These are phyloP conservation scores for Erebia ligea DNA, from an alignment of 2,888 invertebrate species.

Conservation along the genomic window DNA sequence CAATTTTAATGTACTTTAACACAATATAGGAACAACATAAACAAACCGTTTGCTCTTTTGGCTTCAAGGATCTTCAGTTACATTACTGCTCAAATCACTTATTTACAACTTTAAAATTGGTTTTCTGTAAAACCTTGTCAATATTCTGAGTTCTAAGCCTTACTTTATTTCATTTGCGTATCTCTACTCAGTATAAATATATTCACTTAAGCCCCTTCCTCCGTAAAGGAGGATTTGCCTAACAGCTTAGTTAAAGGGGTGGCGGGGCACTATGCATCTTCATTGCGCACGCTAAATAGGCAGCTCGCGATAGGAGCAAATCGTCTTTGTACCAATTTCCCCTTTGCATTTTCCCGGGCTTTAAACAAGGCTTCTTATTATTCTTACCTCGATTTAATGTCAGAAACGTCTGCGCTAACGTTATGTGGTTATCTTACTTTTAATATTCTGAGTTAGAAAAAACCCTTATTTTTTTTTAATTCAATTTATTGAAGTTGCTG, in stretches of 20 bases:
- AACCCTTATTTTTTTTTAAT: not conserved
- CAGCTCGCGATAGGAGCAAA: conserved; percentile 8
- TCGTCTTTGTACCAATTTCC: conserved; percentile 14
- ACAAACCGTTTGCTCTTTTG: too few species aligned
- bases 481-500: not conserved
- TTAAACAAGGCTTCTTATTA: not conserved
- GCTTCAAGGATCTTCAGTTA: too few species aligned
- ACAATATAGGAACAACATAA: too few species aligned
- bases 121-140: not conserved
- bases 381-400: conserved; percentile 4
- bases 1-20: too few species aligned
- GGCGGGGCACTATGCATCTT: conserved; percentile 15
- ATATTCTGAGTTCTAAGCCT: not conserved
- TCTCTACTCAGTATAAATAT: not conserved
- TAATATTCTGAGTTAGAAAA: not conserved
- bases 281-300: conserved; percentile 19
- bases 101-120: not conserved
- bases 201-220: conserved; percentile 10
- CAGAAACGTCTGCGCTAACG: conserved; percentile 2
- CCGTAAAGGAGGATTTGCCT: conserved; percentile 10
- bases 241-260: conserved; percentile 13
- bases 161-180: not conserved
- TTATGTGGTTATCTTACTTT: not conserved
- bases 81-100: not conserved
- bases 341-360: conserved; percentile 10